Evolutionary conservation across 2,797 vertebrate genomes (phyloP).

Genomic region (Pagetopsis macropterus): DNA sequence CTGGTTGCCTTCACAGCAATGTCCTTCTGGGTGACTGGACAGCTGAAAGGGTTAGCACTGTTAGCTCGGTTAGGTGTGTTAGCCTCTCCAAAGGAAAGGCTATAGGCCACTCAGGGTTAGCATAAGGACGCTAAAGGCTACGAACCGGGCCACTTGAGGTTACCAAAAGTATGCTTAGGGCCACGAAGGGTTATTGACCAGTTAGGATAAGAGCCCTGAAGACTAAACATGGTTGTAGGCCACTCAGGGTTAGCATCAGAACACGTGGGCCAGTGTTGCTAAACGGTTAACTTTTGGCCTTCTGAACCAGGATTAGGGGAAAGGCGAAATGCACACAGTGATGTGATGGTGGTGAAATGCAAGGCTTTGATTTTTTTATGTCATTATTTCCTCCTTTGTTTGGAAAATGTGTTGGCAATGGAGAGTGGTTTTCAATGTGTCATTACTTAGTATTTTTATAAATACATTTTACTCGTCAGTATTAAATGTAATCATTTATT

Average conservation of each 20-base stretch:
- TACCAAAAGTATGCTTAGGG: slow-evolving; percentile 61
- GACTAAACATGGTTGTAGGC: slow-evolving; percentile 35
- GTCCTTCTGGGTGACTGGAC: slow-evolving; percentile 80
- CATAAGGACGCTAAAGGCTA: slow-evolving; percentile 53
- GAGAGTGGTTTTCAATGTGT: not conserved
- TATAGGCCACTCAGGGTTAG: slow-evolving; percentile 68
- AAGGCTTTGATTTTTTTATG: not conserved
- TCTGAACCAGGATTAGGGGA: slow-evolving; percentile 54
- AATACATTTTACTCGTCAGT: not conserved
- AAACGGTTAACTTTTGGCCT: slow-evolving; percentile 69
- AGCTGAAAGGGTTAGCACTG: slow-evolving; percentile 77
- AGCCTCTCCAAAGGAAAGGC: slow-evolving; percentile 58
- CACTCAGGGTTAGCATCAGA: slow-evolving; percentile 51
- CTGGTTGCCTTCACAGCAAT: slow-evolving; percentile 71
- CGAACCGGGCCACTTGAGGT: slow-evolving; percentile 54
- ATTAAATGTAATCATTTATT: slow-evolving; percentile 11
- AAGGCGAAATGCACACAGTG: slow-evolving; percentile 39
- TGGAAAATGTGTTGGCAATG: not conserved
- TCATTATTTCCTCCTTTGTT: not conserved
- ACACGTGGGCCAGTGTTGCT: slow-evolving; percentile 40
- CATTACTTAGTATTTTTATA: not conserved
- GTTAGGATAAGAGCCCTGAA: slow-evolving; percentile 40
- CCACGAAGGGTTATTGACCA: slow-evolving; percentile 59
- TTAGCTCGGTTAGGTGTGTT: slow-evolving; percentile 70
- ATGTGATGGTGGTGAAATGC: not conserved